These are phyloP conservation scores for Euplexia lucipara DNA, from an alignment of 2,888 invertebrate genomes.

Conservation along the genomic window DNA sequence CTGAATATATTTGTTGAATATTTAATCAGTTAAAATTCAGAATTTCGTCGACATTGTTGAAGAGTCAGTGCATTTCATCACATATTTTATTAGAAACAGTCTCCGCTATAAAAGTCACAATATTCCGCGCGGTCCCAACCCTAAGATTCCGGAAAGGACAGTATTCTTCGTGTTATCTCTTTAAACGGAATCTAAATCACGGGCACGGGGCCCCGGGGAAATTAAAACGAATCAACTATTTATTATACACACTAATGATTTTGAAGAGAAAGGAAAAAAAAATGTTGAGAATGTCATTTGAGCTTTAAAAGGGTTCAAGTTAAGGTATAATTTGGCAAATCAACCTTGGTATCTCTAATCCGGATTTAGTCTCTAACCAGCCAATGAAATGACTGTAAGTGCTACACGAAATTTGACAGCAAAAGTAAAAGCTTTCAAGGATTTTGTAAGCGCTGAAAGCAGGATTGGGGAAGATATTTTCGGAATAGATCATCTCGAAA, in stretches of 20 bases:
- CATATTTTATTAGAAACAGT: constrained; percentile 8
- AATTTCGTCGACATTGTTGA: no score
- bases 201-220: constrained; percentile 63
- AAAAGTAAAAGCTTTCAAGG: neutral
- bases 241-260: constrained; percentile 56
- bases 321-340: neutral
- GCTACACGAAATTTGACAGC: neutral
- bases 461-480: neutral
- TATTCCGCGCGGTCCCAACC: constrained; percentile 1
- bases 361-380: neutral
- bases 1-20: constrained; percentile 23
- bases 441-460: no score
- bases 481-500: neutral
- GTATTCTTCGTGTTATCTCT: constrained; percentile 57
- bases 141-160: constrained; percentile 41
- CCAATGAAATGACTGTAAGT: neutral
- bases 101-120: constrained; percentile 10
- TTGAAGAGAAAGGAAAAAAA: constrained; percentile 29
- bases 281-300: constrained; percentile 7
- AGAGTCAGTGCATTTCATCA: neutral
- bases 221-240: constrained; percentile 63
- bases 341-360: neutral
- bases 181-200: constrained; percentile 66
- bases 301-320: neutral
- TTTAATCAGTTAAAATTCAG: no score